These are phyloP conservation scores for Thymelicus sylvestris DNA, from an alignment of 2,888 invertebrate species.

Conservation along the genomic window DNA sequence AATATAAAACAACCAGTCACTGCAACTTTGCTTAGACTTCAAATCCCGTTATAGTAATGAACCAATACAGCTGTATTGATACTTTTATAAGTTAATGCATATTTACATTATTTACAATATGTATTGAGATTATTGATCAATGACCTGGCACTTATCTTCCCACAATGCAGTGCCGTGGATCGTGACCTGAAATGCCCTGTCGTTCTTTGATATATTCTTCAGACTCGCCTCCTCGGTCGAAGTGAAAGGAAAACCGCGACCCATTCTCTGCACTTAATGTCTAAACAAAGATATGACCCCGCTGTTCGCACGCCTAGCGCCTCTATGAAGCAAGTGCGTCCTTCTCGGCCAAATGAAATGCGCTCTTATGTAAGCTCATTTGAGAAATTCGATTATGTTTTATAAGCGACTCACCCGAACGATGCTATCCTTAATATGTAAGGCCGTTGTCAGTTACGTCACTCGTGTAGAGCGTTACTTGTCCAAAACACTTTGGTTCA, in stretches of 20 bases:
- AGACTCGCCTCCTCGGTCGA: slow-evolving; percentile 56
- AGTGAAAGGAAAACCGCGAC: slow-evolving; percentile 77
- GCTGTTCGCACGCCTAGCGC: slow-evolving; percentile 70
- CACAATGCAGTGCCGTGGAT: slow-evolving; percentile 49
- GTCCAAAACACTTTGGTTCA: slow-evolving; percentile 12
- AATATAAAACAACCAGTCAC: slow-evolving; percentile 17
- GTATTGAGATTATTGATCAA: slow-evolving; percentile 32
- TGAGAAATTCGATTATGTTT: slow-evolving; percentile 55
- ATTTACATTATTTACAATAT: slow-evolving; percentile 26
- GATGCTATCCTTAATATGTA: slow-evolving; percentile 46
- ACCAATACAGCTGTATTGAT: slow-evolving; percentile 31
- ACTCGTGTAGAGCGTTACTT: slow-evolving; percentile 28
- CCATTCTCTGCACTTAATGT: slow-evolving; percentile 51
- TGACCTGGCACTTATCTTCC: slow-evolving; percentile 31
- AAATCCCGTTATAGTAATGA: slow-evolving; percentile 28
- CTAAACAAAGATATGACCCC: slow-evolving; percentile 63
- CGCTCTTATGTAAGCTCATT: slow-evolving; percentile 60
- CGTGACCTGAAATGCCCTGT: slow-evolving; percentile 63
- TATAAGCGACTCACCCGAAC: slow-evolving; percentile 42
- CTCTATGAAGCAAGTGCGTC: slow-evolving; percentile 53
- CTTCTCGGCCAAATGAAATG: slow-evolving; percentile 55
- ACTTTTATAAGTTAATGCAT: slow-evolving; percentile 36
- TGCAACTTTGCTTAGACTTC: slow-evolving; percentile 18
- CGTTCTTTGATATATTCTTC: slow-evolving; percentile 66
- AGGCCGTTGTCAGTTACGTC: slow-evolving; percentile 44